These are phyloP conservation scores for Cryptotermes secundus DNA, from an alignment of 1,140 invertebrate species.

Conservation along the genomic window DNA sequence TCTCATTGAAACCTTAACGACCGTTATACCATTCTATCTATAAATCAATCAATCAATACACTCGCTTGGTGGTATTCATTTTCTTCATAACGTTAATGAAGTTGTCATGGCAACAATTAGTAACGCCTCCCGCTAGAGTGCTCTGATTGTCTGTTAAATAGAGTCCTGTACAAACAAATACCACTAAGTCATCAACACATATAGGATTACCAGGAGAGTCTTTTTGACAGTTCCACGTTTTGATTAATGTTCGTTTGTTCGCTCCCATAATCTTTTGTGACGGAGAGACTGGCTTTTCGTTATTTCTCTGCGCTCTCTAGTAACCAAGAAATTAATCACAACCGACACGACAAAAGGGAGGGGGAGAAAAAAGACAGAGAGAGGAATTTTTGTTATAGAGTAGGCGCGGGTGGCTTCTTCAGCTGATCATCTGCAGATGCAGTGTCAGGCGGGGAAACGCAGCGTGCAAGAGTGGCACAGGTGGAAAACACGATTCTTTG, in stretches of 20 bases:
- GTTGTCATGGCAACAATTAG: constrained; percentile 16
- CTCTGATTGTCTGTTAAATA: not conserved
- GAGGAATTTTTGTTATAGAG: constrained; percentile 19
- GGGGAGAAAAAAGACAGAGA: not conserved
- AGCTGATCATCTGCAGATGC: constrained; percentile 3
- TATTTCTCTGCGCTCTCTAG: not conserved
- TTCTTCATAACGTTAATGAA: not conserved
- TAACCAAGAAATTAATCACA: constrained; percentile 18
- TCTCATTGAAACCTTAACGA: too few species aligned
- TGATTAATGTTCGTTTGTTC: not conserved
- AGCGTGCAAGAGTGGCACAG: too few species aligned
- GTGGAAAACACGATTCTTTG: too few species aligned
- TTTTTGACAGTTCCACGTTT: not conserved
- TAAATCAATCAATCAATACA: not conserved
- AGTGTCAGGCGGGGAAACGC: not conserved
- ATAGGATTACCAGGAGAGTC: not conserved
- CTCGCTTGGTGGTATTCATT: not conserved
- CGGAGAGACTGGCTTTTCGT: not conserved
- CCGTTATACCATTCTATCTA: not conserved
- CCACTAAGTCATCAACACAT: constrained; percentile 12
- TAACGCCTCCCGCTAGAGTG: not conserved
- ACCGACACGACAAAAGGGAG: constrained; percentile 3
- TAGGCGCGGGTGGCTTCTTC: constrained; percentile 5
- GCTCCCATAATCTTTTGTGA: constrained; percentile 8
- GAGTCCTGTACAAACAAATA: not conserved